Base-by-base conservation (phyloP, 1,140 invertebrate species). In the Drosophila lowei region DNA sequence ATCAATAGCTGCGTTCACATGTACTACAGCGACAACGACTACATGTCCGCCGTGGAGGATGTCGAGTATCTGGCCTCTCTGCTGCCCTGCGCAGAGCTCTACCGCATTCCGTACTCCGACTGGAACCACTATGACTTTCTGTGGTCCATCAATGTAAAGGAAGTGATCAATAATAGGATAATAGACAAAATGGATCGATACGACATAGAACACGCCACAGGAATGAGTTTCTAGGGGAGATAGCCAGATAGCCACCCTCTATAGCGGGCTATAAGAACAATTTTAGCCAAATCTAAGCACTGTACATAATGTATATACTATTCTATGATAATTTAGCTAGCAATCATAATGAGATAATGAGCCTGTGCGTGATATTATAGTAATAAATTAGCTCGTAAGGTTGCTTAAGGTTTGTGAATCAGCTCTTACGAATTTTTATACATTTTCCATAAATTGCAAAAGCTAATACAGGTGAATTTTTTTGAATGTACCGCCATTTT, bases 21-120 rank as follows among this genome's bases (percentile, higher is more conserved):
- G 25, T 95, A 94, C 74, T 95, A 93, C 71, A 94, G 94, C 53
- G 91, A 93, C 1, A 93, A 93, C 44, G 95, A 96, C 73, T 93
- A 93, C 91, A 89, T 94, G 41, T 92, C 93, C 7, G 89, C 92
- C n/a, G 91, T 93, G 8, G 90, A 91, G 53, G 93, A 93, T 77
- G 92, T 93, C 0, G 83, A 90, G 15, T 79, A 76, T 49, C 65
- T 94, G 25, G 91, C 91, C 21, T 83, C 83, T 0, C 67, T 91
- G 30, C 71, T 94, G 5, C 83, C 83, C 0, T 93, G 77, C 77
- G 46, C 70, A 84, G 23, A 92, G 78, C 49, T 90, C 71, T 59
- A 91, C 92, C 70, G 90, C 57, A 73, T 94, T 15, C 90, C 92
- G 1, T 84, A 89, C 47, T 59, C 86, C n/a, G 73, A 90, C 49